Evolutionary conservation across 2,888 invertebrate species (phyloP).

Genomic region (Folsomia manolachei): DNA sequence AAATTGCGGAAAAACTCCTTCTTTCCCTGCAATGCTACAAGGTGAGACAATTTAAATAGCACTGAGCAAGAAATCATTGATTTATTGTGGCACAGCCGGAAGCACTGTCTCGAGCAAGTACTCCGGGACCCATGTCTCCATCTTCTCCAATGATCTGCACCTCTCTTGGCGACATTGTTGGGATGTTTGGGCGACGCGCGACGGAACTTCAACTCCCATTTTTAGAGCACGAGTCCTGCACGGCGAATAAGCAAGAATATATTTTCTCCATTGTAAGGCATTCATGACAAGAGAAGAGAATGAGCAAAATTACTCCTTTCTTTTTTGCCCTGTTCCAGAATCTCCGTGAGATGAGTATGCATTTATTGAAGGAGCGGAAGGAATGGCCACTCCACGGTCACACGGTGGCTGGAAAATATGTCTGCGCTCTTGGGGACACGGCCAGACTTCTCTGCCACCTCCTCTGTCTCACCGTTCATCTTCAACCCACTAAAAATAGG

Average conservation of each 20-base stretch:
- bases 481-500: conserved; percentile 67
- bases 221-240: conserved; percentile 77
- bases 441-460: conserved; percentile 74
- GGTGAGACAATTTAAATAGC: conserved; percentile 54
- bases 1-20: conserved; percentile 73
- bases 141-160: conserved; percentile 59
- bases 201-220: conserved; percentile 63
- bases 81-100: conserved; percentile 63
- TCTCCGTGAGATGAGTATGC: conserved; percentile 78
- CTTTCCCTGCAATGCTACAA: conserved; percentile 80
- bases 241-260: conserved; percentile 83
- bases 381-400: conserved; percentile 69
- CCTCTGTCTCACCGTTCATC: conserved; percentile 66
- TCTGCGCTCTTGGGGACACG: conserved; percentile 75
- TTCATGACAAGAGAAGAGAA: not conserved
- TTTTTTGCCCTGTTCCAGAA: conserved; percentile 59
- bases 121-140: conserved; percentile 70
- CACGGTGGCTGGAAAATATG: conserved; percentile 76
- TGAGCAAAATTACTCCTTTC: not conserved
- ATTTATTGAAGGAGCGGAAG: conserved; percentile 65
- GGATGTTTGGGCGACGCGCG: conserved; percentile 55
- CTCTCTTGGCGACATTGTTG: conserved; percentile 57
- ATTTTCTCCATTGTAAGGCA: conserved; percentile 75
- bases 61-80: conserved; percentile 3
- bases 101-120: conserved; percentile 77